Evolutionary conservation across 2,888 invertebrate species (phyloP).

Genomic region (Euphydryas editha): DNA sequence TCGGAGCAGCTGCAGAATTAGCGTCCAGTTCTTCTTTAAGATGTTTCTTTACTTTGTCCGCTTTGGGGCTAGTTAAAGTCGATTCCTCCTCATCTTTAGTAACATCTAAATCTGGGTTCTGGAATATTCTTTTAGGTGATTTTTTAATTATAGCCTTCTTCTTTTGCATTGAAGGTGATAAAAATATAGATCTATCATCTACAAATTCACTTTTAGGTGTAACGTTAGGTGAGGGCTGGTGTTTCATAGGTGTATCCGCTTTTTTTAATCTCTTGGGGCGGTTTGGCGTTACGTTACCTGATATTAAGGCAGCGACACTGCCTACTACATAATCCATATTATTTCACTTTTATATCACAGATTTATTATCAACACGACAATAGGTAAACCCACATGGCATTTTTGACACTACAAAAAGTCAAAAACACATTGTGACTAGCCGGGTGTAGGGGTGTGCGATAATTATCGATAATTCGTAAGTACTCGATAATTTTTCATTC

Average conservation of each 20-base stretch:
- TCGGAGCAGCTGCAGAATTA: constrained; percentile 19
- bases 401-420: constrained; percentile 35
- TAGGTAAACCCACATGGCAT: constrained; percentile 55
- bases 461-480: too few species aligned
- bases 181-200: constrained; percentile 71
- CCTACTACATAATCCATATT: constrained; percentile 82
- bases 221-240: constrained; percentile 72
- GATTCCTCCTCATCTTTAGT: constrained; percentile 54
- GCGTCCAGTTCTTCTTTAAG: constrained; percentile 64
- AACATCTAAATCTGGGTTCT: constrained; percentile 66
- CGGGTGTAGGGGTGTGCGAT: too few species aligned
- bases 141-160: constrained; percentile 77
- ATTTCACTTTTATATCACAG: constrained; percentile 12
- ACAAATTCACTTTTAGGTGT: constrained; percentile 75
- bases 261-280: constrained; percentile 73
- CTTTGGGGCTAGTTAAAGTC: constrained; percentile 59
- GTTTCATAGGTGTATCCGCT: constrained; percentile 75
- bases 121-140: constrained; percentile 76
- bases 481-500: too few species aligned
- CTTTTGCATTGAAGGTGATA: constrained; percentile 73
- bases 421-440: neutral
- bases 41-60: constrained; percentile 75
- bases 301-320: constrained; percentile 83
- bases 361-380: constrained; percentile 1
- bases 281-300: constrained; percentile 82